Conservation (phyloP, 2,797 vertebrate species). For the Thaleichthys pacificus region DNA sequence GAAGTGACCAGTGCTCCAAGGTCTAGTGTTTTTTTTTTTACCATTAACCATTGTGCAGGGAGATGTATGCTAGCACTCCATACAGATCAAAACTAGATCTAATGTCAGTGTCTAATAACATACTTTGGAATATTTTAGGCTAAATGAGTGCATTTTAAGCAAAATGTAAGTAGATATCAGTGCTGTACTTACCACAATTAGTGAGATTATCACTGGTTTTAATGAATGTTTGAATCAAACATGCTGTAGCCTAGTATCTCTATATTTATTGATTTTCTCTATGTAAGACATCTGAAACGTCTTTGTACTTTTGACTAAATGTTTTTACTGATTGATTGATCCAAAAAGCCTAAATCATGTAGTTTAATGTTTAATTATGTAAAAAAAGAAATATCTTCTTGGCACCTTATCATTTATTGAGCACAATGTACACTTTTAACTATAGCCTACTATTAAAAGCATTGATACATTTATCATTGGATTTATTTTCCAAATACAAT, state of each 20-base stretch:
- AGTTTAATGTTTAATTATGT: too few species aligned
- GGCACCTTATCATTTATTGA: not conserved
- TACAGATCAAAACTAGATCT: not conserved
- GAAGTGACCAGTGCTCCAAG: not conserved
- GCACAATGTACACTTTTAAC: not conserved
- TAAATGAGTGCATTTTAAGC: not conserved
- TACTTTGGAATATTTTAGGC: too few species aligned
- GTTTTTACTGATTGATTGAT: too few species aligned
- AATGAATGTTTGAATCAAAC: too few species aligned
- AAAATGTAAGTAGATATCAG: not conserved
- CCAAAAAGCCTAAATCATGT: too few species aligned
- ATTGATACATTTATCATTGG: not conserved
- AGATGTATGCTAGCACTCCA: not conserved
- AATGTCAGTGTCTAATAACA: not conserved
- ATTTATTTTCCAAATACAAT: not conserved
- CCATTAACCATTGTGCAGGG: too few species aligned
- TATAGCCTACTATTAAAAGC: not conserved
- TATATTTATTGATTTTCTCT: too few species aligned
- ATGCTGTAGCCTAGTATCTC: too few species aligned
- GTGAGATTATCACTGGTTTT: too few species aligned
- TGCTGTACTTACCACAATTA: too few species aligned
- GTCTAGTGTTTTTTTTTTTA: not conserved
- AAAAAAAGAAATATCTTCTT: not conserved
- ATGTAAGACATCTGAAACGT: too few species aligned
- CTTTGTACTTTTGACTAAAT: too few species aligned